A percentile compares a stretch with the other conserved stretches of the same genome.
These are phyloP conservation scores for Pandemis corylana DNA, from an alignment of 2,888 invertebrate species.

Conservation along the genomic window DNA sequence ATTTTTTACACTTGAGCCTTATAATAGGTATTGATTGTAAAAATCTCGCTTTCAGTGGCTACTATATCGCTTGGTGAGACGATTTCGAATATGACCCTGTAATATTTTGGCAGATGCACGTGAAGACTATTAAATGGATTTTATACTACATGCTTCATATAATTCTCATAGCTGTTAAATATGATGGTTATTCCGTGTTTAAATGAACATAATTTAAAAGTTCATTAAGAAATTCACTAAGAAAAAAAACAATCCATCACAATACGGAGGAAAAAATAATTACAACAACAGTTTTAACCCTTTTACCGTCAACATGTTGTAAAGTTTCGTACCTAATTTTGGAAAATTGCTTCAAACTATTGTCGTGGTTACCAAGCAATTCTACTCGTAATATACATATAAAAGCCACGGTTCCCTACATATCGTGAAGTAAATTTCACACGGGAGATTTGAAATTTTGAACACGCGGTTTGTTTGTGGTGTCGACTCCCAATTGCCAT, in stretches of 20 bases:
- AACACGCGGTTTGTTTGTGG: not conserved
- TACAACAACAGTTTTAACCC: no score
- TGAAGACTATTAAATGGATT: conserved; percentile 5
- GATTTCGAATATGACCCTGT: not conserved
- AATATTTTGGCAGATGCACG: not conserved
- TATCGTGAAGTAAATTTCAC: not conserved
- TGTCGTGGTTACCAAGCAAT: no score
- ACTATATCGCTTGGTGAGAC: not conserved
- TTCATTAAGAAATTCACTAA: no score
- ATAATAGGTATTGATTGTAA: not conserved
- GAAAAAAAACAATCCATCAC: no score
- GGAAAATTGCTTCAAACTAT: no score
- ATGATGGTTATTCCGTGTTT: not conserved
- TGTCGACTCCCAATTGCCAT: not conserved
- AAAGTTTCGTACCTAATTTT: no score
- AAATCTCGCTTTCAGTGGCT: not conserved
- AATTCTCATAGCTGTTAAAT: not conserved
- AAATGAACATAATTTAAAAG: not conserved
- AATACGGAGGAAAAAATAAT: no score
- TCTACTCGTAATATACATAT: no score
- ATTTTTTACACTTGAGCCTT: not conserved
- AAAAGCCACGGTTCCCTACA: no score
- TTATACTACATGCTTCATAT: not conserved
- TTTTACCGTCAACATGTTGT: no score
- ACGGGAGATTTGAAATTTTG: conserved; percentile 8